phyloP scores from a whole-genome alignment of 2,888 invertebrate genomes.

The Volucella inflata region DNA sequence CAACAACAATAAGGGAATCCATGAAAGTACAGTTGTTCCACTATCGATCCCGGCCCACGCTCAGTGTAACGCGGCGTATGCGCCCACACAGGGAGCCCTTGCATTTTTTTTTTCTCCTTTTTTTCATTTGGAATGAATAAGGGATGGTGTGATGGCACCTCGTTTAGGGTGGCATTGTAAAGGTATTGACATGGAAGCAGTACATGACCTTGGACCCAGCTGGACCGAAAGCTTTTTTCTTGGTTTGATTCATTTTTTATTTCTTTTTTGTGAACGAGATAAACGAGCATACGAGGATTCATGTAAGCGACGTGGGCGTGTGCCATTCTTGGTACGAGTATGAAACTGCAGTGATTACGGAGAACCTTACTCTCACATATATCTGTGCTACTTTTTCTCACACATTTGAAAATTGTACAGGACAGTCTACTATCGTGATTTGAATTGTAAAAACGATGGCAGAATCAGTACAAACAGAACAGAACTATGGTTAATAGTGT shows the following conservation, averaged over 20 bases:
- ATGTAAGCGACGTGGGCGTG: conserved; percentile 52
- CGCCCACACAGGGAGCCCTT: conserved; percentile 41
- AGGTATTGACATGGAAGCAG: conserved; percentile 59
- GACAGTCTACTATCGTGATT: not conserved
- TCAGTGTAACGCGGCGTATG: conserved; percentile 4
- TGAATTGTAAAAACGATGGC: not conserved
- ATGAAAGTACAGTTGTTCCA: conserved; percentile 27
- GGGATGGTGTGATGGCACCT: no score
- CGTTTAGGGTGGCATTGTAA: conserved; percentile 13
- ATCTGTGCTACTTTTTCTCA: conserved; percentile 29
- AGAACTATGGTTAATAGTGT: conserved; percentile 10
- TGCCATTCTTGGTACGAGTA: conserved; percentile 21
- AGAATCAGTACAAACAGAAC: not conserved
- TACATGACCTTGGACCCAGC: conserved; percentile 70
- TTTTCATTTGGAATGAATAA: no score
- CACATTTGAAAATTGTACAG: conserved; percentile 16
- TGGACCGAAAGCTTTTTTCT: conserved; percentile 59
- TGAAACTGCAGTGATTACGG: conserved; percentile 36
- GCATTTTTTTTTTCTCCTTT: no score
- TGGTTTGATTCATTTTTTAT: not conserved
- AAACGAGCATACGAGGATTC: not conserved
- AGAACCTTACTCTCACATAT: no score
- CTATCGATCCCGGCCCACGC: conserved; percentile 66
- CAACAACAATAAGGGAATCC: conserved; percentile 38
- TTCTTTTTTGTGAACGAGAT: not conserved